phyloP scores from a whole-genome alignment of 2,113 vertebrate genomes.

The Eudorcas thomsonii region DNA sequence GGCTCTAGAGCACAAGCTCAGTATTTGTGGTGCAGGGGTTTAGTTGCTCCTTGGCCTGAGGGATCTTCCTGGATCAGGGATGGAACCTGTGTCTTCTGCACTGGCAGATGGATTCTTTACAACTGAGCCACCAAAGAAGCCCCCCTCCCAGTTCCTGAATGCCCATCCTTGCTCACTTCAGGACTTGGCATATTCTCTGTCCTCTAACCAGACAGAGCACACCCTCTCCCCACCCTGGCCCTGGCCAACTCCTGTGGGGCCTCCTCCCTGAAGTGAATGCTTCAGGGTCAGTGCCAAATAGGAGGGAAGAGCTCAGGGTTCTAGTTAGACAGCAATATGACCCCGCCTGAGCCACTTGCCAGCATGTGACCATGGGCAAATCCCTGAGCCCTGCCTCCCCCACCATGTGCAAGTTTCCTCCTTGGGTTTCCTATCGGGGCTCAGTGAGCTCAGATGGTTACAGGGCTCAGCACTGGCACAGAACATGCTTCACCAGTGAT shows the following conservation, averaged over 20 bases:
- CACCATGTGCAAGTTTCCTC: background rate
- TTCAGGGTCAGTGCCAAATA: background rate
- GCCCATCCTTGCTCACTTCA: background rate
- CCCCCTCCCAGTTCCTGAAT: background rate
- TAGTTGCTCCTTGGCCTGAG: background rate
- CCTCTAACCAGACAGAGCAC: background rate
- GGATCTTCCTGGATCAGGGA: background rate
- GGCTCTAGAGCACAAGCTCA: background rate
- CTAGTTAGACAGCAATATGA: fast-evolving
- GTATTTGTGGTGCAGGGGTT: background rate
- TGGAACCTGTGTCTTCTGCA: background rate
- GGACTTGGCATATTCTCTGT: background rate
- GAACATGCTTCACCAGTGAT: fast-evolving
- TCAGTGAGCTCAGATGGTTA: too few species aligned
- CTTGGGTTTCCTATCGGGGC: background rate
- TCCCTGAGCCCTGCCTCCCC: background rate
- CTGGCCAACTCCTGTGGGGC: background rate
- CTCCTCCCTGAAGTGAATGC: too few species aligned
- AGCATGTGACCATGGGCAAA: background rate
- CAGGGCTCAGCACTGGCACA: background rate
- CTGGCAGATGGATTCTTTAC: background rate
- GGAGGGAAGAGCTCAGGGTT: background rate
- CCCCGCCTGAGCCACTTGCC: fast-evolving
- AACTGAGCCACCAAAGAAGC: background rate
- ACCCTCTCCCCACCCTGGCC: background rate